These are phyloP conservation scores for Phymorhynchus buccinoides DNA, from an alignment of 1,140 invertebrate genomes.

Conservation along the genomic window DNA sequence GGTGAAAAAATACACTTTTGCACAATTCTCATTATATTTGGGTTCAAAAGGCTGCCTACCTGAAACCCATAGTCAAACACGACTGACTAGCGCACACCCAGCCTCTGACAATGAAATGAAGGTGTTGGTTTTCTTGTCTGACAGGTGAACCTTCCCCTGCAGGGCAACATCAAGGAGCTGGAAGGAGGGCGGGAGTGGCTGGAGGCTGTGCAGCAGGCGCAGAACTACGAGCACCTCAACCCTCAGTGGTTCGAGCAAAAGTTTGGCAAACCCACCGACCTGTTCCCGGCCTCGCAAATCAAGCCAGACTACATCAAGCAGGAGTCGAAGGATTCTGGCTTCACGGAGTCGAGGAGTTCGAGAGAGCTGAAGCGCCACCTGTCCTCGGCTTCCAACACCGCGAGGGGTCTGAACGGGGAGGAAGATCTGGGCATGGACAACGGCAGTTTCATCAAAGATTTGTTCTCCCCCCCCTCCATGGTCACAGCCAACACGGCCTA, in stretches of 20 bases:
- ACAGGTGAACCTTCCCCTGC: slow-evolving; percentile 23
- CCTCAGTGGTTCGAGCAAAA: slow-evolving; percentile 14
- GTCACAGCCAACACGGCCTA: background rate
- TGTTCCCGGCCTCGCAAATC: too few species aligned
- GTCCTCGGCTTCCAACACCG: background rate
- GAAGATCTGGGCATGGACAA: background rate
- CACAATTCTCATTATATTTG: too few species aligned
- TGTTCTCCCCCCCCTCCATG: slow-evolving; percentile 5
- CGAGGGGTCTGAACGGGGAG: background rate
- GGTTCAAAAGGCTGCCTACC: too few species aligned
- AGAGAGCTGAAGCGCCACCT: background rate
- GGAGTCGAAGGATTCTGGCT: background rate
- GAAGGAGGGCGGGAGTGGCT: slow-evolving; percentile 1
- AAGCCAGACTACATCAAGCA: background rate
- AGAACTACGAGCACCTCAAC: background rate
- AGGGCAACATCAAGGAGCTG: background rate
- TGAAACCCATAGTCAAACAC: too few species aligned
- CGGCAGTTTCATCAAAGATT: background rate
- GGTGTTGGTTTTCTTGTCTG: background rate
- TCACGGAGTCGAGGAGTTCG: background rate
- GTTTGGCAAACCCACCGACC: slow-evolving; percentile 1
- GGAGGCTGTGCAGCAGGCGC: background rate
- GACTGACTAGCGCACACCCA: background rate
- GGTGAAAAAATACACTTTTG: too few species aligned
- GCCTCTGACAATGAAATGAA: background rate